Evolutionary conservation across 2,797 vertebrate species (phyloP).

Genomic region (Manis javanica): DNA sequence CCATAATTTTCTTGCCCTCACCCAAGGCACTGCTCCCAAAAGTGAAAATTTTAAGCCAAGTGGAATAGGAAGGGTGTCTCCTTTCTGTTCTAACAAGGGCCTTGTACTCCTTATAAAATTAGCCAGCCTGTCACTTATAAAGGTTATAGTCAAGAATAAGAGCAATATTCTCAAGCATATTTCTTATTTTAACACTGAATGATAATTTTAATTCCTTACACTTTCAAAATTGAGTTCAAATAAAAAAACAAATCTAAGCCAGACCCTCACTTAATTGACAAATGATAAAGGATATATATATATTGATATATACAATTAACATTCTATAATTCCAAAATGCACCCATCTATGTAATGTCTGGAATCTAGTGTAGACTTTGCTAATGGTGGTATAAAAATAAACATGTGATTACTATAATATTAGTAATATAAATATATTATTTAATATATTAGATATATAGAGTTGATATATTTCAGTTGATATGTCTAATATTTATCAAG

Average conservation of each 20-base stretch:
- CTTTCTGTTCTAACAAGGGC: neutral
- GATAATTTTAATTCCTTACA: neutral
- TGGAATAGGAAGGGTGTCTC: neutral
- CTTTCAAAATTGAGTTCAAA: slow-evolving; percentile 32
- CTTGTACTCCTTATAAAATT: neutral
- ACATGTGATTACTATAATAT: neutral
- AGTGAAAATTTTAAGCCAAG: neutral
- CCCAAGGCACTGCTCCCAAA: neutral
- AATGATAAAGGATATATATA: neutral
- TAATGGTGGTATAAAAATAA: neutral
- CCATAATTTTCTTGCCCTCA: neutral
- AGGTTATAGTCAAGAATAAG: neutral
- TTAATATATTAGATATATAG: neutral
- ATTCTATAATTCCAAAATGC: neutral
- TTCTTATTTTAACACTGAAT: neutral
- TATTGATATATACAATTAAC: neutral
- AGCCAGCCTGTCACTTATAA: neutral
- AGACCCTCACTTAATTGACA: neutral
- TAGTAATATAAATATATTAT: neutral
- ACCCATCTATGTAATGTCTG: neutral
- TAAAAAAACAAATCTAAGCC: neutral
- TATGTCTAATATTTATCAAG: neutral
- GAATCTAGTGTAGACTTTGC: neutral
- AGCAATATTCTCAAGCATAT: neutral
- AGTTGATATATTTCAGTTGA: neutral